Evolutionary conservation across 2,888 invertebrate genomes (phyloP), one percentile per base, ranked within the genome.

Genomic region (Ametastegia equiseti): DNA sequence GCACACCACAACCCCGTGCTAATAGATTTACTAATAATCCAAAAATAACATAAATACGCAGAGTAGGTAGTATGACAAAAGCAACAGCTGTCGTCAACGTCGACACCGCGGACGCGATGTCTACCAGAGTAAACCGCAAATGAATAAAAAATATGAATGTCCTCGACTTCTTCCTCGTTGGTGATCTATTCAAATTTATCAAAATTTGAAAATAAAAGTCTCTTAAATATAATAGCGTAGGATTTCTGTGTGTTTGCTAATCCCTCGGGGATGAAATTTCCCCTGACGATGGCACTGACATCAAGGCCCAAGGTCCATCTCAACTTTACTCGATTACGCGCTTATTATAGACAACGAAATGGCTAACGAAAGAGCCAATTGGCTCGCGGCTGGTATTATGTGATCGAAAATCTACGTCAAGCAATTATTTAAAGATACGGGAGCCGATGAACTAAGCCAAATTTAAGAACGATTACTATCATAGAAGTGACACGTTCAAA

Each of bases 261-360:
- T 36, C 36, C 36, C n/a, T 39, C 65, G 50, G 45, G 36, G 75
- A 75, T 75, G 50, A 75, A 60, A 78, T 27, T 42, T 60, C 60
- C 42, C 33, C 42, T 42, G 54, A 39, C 42, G 60, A 60, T 78
- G 78, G 60, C 78, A 78, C 78, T 78, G 78, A 78, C 78, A 78
- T 60, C 78, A 13, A 60, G 27, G 84, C 80, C 82, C 84, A 82
- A 84, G 84, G 81, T 84, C 81, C 83, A 86, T 85, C 83, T 81
- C 84, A 86, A 83, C 83, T 82, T 85, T 83, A 81, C 69, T 77
- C 83, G 82, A 86, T 86, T 85, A 85, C 83, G 45, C 75, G 83
- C 84, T 86, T 86, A 88, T 88, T 86, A 88, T 88, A 89, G 88
- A 84, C 36, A 81, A 75, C 80, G 57, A 78, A 86, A 89, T 87